Evolutionary conservation across 2,888 invertebrate species (phyloP), one percentile per base, ranked within the genome.

Genomic region (Drosophila quinaria): DNA sequence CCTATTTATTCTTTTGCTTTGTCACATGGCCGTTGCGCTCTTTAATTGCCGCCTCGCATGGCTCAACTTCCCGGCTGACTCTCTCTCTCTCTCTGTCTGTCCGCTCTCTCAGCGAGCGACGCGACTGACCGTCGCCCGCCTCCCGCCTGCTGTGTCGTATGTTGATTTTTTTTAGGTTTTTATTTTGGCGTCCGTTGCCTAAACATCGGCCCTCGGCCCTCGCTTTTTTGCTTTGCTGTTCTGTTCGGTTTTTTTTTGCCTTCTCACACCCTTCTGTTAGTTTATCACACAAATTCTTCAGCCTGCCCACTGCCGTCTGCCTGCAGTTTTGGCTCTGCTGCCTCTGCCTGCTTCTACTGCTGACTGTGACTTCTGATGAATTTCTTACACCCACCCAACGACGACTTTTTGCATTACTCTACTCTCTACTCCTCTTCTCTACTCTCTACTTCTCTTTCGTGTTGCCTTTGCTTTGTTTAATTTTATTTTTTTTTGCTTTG

Each of bases 381-480:
- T 86, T 87, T 81, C 82, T 68, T 89, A 81, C 89, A 87, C 89
- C 84, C 84, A 84, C 84, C 83, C 83, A 84, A 42, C 73, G 37
- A 58, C 68, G 31, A 66, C 65, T 72, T 83, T 82, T 82, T 82
- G 88, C 82, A 81, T 72, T 79, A 41, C 25, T 5, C 22, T 25
- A 25, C 33, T 37, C 31, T 35, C 39, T 19, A 41, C 49, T n/a
- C 22, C 41, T 33, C 52, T 25, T 62, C 22, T 22, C 22, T 25
- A 25, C 33, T 37, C 31, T 35, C 39, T 19, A 42, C 49, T n/a
- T 29, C 41, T 33, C 52, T 25, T 62, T 61, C 49, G 25, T 50
- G 52, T 41, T 49, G 62, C 54, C 42, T 52, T 55, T 49, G 47
- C 15, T 25, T 63, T 41, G 50, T 17, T 41, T 50, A 3, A 37